Base-by-base conservation (phyloP, 2,113 vertebrate species). In the Andinoacara biseriatus region DNA sequence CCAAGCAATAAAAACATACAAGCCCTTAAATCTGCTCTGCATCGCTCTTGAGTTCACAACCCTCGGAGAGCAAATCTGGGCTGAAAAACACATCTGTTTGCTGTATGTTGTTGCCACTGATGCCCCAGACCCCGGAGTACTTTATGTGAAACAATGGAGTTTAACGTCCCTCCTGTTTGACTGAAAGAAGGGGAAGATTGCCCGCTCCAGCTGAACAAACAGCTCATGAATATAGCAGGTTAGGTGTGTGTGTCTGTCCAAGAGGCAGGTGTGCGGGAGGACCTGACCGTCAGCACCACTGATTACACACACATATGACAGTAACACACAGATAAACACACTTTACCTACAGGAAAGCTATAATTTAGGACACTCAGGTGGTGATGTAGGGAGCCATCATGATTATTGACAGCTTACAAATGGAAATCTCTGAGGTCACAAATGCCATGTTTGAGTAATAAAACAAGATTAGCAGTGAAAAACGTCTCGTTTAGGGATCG, bases 141-240 rank as follows among this genome's bases (percentile, higher is more conserved):
- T 26, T 83, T 84, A 18, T n/a, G 58, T 59, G 31, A 56, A 80
- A 84, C 59, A 33, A 31, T 81, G 83, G 69, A 88, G 85, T 85
- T 79, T 80, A 65, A 88, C 59, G 80, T 87, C 72, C 17, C 63
- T 2, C 20, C 61, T 76, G 40, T 80, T 77, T 33, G 7, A 5
- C 85, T 58, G 78, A 78, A 78, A 77, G 46, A 78, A 46, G 56
- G 89, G 86, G 92, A 93, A 85, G 87, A 91, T 81, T 80, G 35
- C 31, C 35, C 56, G 22, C 35, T 80, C 46, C 93, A 94, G 92
- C 93, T 93, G 91, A 90, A 92, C 89, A 93, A 93, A 93, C 89
- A 93, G 83, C 87, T 82, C 57, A 2, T 40, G 74, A 81, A 38
- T 62, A 29, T 29, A 52, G 84, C 2, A 72, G 76, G 65, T 78